A percentile compares a stretch with the other conserved stretches of the same genome.
Evolutionary conservation across 2,888 invertebrate species (phyloP).

Genomic region (Caenorhabditis sp.): DNA sequence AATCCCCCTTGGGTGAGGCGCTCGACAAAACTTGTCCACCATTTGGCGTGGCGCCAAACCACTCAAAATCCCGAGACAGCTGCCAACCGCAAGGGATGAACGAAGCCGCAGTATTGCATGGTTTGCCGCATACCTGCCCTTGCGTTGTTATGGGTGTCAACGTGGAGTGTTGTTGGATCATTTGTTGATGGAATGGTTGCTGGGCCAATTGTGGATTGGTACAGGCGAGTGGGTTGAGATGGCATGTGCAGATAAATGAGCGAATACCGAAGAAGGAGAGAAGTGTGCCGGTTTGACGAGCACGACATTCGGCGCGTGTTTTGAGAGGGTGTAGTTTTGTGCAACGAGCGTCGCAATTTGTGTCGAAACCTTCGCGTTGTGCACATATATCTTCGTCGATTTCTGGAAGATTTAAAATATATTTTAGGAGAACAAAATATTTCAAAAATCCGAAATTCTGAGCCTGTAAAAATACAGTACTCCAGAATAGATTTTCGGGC

Average conservation of each 20-base stretch:
- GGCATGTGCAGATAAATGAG: constrained; percentile 50
- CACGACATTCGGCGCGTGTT: constrained; percentile 42
- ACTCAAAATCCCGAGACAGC: constrained; percentile 40
- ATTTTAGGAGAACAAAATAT: no score
- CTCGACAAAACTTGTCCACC: constrained; percentile 2
- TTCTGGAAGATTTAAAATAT: constrained; percentile 29
- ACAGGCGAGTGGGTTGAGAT: constrained; percentile 45
- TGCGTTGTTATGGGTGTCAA: constrained; percentile 10
- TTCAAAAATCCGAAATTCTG: no score
- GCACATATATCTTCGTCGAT: constrained; percentile 55
- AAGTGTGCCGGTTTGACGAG: constrained; percentile 49
- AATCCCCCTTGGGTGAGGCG: constrained; percentile 19
- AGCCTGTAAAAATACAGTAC: no score
- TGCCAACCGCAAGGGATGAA: constrained; percentile 41
- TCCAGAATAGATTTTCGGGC: no score
- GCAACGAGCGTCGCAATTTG: constrained; percentile 50
- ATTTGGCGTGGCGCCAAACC: constrained; percentile 40
- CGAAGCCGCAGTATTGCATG: constrained; percentile 26
- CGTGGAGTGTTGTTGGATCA: constrained; percentile 30
- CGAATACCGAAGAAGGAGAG: constrained; percentile 57
- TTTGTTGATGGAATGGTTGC: constrained; percentile 24
- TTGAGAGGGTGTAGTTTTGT: constrained; percentile 39
- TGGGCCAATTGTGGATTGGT: constrained; percentile 34
- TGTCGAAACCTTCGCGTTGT: constrained; percentile 54
- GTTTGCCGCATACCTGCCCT: not conserved